These are phyloP conservation scores for Atherinomorus stipes DNA, from an alignment of 2,113 vertebrate genomes.

Conservation along the genomic window DNA sequence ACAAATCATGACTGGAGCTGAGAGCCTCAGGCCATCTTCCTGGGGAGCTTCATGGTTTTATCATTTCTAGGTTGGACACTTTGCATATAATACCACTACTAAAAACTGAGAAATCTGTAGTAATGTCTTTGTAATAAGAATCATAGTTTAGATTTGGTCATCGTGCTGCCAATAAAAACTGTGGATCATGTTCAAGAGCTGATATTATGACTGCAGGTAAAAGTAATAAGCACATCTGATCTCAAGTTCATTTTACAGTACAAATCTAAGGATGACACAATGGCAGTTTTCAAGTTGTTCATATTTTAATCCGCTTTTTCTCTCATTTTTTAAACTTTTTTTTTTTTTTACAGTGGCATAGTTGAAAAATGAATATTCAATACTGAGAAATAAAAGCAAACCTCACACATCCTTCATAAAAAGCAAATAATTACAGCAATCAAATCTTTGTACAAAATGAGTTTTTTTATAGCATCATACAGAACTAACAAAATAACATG, in stretches of 20 bases:
- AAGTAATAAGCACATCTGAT: neutral
- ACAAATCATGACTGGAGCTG: constrained; percentile 32
- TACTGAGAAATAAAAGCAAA: constrained; percentile 78
- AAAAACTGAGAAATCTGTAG: constrained; percentile 42
- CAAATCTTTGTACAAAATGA: constrained; percentile 81
- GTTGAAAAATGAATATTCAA: constrained; percentile 85
- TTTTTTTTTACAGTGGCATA: constrained; percentile 81
- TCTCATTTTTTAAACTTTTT: constrained; percentile 66
- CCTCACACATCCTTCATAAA: constrained; percentile 78
- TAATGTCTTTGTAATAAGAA: constrained; percentile 38
- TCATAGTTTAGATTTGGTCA: constrained; percentile 34
- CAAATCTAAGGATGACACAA: constrained; percentile 61
- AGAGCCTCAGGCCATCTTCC: constrained; percentile 40
- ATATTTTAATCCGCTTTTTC: constrained; percentile 81
- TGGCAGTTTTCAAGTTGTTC: constrained; percentile 69
- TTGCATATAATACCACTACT: constrained; percentile 59
- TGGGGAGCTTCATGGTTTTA: constrained; percentile 50
- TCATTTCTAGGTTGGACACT: constrained; percentile 48
- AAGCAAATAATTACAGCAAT: constrained; percentile 80
- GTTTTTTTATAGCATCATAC: constrained; percentile 74
- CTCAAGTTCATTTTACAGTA: constrained; percentile 27
- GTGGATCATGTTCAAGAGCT: neutral
- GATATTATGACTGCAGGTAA: constrained; percentile 28
- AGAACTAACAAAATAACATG: constrained; percentile 75
- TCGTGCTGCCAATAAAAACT: constrained; percentile 1